phyloP scores from a whole-genome alignment of 35 echinoderm and acorn worm species.

The Diadema setosum region DNA sequence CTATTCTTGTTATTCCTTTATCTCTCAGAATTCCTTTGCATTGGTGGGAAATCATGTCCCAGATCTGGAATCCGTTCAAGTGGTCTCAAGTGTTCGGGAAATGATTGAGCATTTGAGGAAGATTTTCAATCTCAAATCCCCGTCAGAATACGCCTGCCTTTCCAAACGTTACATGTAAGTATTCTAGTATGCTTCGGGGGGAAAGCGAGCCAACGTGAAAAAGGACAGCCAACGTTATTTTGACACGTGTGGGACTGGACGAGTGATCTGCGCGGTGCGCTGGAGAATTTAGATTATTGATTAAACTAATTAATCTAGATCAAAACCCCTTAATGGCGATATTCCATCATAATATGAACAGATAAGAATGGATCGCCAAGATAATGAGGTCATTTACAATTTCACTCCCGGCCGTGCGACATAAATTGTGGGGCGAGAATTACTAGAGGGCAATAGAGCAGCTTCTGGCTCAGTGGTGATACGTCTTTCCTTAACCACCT shows the following conservation, averaged over 20 bases:
- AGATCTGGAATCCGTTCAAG: neutral
- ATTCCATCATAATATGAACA: slow-evolving; percentile 13
- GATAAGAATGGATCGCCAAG: neutral
- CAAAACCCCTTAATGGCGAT: neutral
- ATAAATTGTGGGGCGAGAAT: no score
- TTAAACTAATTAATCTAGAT: slow-evolving; percentile 3
- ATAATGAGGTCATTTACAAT: slow-evolving; percentile 6
- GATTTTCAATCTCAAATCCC: slow-evolving; percentile 21
- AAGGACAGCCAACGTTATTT: no score
- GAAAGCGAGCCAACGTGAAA: no score
- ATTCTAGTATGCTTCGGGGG: no score
- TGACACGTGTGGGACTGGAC: neutral
- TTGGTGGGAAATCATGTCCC: neutral
- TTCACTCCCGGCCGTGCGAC: neutral
- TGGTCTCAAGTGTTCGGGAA: neutral
- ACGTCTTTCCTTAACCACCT: no score
- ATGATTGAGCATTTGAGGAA: slow-evolving; percentile 5
- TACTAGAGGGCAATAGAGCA: no score
- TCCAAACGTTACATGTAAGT: no score
- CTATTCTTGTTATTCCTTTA: neutral
- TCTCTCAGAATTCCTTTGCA: neutral
- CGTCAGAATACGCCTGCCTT: neutral
- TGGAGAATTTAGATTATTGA: neutral
- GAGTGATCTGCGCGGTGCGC: neutral
- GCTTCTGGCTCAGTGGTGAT: no score